Evolutionary conservation across 2,888 invertebrate genomes (phyloP).

Genomic region (Druceiella hillmani): DNA sequence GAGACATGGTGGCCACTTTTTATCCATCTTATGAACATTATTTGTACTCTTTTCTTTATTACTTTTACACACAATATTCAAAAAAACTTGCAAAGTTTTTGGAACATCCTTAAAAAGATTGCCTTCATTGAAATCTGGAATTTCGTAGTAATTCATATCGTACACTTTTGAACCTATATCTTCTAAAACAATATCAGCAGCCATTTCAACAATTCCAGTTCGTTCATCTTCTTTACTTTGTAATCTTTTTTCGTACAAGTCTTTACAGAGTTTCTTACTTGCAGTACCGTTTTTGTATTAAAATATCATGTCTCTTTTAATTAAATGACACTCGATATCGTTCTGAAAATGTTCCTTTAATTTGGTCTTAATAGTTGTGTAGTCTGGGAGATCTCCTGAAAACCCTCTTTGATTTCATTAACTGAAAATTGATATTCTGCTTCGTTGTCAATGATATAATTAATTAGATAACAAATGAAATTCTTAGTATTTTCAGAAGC

Average conservation of each 20-base stretch:
- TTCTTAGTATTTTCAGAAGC: conserved; percentile 17
- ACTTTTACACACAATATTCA: conserved; percentile 9
- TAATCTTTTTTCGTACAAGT: conserved; percentile 24
- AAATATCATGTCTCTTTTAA: conserved; percentile 18
- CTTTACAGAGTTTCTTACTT: conserved; percentile 18
- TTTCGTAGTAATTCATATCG: conserved; percentile 20
- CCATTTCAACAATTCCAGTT: conserved; percentile 24
- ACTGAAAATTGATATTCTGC: conserved; percentile 17
- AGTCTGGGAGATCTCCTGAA: conserved; percentile 16
- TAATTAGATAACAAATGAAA: conserved; percentile 18
- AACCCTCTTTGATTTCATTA: conserved; percentile 17
- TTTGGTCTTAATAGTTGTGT: conserved; percentile 11
- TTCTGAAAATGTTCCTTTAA: conserved; percentile 20
- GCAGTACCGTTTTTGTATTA: conserved; percentile 20
- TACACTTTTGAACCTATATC: conserved; percentile 23
- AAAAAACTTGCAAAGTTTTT: conserved; percentile 18
- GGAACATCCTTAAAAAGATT: conserved; percentile 21
- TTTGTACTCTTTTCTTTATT: conserved; percentile 1
- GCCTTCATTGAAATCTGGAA: conserved; percentile 18
- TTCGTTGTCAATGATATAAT: conserved; percentile 16
- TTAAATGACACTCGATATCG: conserved; percentile 17
- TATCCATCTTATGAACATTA: conserved; percentile 5
- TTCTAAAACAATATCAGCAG: conserved; percentile 24
- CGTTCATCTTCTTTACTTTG: conserved; percentile 23
- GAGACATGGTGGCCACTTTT: conserved; percentile 8